phyloP scores from a whole-genome alignment of 37 sponge, comb jelly and placozoan genomes.

The Diacarnus erythraeanus region DNA sequence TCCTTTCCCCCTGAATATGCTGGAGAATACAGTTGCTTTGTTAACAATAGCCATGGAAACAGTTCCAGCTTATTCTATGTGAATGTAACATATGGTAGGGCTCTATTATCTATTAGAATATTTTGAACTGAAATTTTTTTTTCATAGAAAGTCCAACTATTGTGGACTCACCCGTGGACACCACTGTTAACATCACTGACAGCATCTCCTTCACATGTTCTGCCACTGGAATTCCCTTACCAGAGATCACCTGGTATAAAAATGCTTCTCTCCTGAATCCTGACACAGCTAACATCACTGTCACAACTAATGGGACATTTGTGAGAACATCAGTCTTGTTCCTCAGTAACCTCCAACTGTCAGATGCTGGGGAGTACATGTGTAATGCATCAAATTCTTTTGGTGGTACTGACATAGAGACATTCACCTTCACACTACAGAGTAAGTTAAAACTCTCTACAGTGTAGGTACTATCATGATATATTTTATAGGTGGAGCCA shows the following conservation, averaged over 20 bases:
- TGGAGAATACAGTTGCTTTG: conserved; percentile 10
- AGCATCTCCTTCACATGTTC: conserved; percentile 21
- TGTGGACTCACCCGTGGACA: neutral
- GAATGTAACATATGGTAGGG: neutral
- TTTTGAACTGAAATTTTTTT: neutral
- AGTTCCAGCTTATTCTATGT: neutral
- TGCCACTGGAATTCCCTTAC: conserved; percentile 35
- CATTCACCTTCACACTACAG: neutral
- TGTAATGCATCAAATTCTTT: conserved; percentile 5
- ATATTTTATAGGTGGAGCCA: neutral
- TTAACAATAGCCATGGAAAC: neutral
- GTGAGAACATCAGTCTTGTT: neutral
- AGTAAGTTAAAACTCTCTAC: neutral
- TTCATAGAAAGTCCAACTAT: neutral
- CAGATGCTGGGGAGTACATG: conserved; percentile 22
- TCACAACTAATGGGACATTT: neutral
- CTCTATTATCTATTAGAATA: neutral
- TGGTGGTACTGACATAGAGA: neutral
- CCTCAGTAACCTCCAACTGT: neutral
- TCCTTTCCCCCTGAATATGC: neutral
- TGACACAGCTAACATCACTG: neutral
- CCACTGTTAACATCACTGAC: neutral
- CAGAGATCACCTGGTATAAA: conserved; percentile 28
- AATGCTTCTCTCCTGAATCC: neutral
- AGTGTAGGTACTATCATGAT: neutral